Evolutionary conservation across 2,888 invertebrate genomes (phyloP), one percentile per base, ranked within the genome.

Genomic region (Philaethria dido): DNA sequence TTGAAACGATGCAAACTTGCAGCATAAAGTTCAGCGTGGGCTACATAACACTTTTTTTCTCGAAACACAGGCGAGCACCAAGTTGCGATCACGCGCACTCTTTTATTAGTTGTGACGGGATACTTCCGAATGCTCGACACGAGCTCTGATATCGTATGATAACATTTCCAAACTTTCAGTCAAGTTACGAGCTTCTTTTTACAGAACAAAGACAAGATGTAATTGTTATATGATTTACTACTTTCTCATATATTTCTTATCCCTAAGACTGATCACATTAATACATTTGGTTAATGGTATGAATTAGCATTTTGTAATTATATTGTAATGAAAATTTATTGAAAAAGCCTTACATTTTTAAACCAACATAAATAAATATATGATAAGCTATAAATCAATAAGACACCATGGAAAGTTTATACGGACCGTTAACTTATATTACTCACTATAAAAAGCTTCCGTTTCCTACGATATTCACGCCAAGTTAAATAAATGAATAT

Each of bases 1-100:
- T 77, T 74, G 73, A 72, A 75, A 75, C 77, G 79, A 80, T 85
- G 85, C 82, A 87, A 91, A 91, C 89, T 91, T 91, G 88, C 89
- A 88, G 76, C 81, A 77, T 73, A 74, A 84, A 87, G 82, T 86
- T 85, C 78, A 79, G 80, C 75, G 69, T 71, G 78, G 73, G 80
- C 83, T 86, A 86, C 88, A 88, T 87, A 82, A 75, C 29, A 18
- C 29, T 83, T 72, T 71, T 86, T 84, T 83, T 84, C 76, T 70
- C 60, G 47, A 65, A 77, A 73, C 69, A 72, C 71, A 74, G 73
- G 69, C 74, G 73, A 75, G 77, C 77, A 76, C 75, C 77, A 80
- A 79, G 78, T 82, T 79, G 74, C 73, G 75, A 75, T 69, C 77
- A 74, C 76, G 77, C 78, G 77, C 78, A 78, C 74, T 77, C 77